A percentile compares a stretch with the other conserved stretches of the same genome.
Conservation (phyloP, 1,140 invertebrate species). For the Drosophila novamexicana region DNA sequence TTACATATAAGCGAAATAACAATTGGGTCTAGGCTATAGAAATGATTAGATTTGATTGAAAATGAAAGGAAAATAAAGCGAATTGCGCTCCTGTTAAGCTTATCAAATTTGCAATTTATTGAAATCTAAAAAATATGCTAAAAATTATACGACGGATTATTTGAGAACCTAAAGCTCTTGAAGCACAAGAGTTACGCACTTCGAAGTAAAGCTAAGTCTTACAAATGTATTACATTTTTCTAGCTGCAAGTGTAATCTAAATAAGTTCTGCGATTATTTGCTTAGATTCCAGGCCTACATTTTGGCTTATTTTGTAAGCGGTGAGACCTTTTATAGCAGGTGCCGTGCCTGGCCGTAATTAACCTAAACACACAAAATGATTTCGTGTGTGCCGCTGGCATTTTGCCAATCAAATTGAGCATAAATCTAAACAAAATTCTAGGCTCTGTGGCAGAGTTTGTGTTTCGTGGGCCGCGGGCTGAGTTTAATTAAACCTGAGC, state of each 20-base stretch:
- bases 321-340: slow-evolving; percentile 15
- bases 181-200: too few relatives aligned
- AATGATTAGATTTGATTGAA: too few relatives aligned
- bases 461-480: slow-evolving; percentile 26
- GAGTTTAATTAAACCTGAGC: slow-evolving; percentile 66
- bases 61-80: too few relatives aligned
- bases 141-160: too few relatives aligned
- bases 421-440: slow-evolving; percentile 71
- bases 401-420: slow-evolving; percentile 74
- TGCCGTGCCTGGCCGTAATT: slow-evolving; percentile 27
- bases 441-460: slow-evolving; percentile 33
- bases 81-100: too few relatives aligned
- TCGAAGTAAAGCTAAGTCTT: neutral
- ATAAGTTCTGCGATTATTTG: slow-evolving; percentile 33
- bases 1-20: neutral
- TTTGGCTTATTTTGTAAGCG: slow-evolving; percentile 15
- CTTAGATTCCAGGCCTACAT: slow-evolving; percentile 8
- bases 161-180: too few relatives aligned
- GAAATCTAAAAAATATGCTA: neutral
- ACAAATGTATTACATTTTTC: too few relatives aligned
- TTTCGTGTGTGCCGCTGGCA: slow-evolving; percentile 49
- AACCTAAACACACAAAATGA: slow-evolving; percentile 47
- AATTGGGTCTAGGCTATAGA: neutral
- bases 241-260: slow-evolving; percentile 1
- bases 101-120: too few relatives aligned